Percentiles rank a stretch among this genome's conserved stretches.
Evolutionary conservation across 1,140 invertebrate species (phyloP).

Genomic region (Holotrichia oblita): DNA sequence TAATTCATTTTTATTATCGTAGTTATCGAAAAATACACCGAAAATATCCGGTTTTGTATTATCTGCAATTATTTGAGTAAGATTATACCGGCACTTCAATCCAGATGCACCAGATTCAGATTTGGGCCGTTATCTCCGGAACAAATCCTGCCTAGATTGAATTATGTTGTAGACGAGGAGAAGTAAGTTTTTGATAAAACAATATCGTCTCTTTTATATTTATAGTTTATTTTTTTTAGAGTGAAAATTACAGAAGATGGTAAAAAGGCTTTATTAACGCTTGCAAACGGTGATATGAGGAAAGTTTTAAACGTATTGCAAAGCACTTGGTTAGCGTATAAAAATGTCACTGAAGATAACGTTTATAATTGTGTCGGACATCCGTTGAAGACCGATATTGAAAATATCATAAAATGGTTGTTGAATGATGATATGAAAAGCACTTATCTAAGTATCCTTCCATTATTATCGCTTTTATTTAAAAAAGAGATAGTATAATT

Average conservation of each 20-base stretch:
- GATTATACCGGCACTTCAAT: slow-evolving; percentile 98
- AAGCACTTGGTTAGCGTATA: slow-evolving; percentile 83
- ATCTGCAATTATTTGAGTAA: slow-evolving; percentile 99
- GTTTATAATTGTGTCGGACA: slow-evolving; percentile 98
- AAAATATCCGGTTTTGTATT: slow-evolving; percentile 97
- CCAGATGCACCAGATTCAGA: slow-evolving; percentile 95
- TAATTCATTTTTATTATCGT: slow-evolving; percentile 48
- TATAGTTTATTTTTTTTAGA: slow-evolving; percentile 63
- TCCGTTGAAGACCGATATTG: slow-evolving; percentile 90
- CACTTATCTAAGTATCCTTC: slow-evolving; percentile 81
- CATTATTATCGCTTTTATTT: slow-evolving; percentile 12
- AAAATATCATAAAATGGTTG: slow-evolving; percentile 88
- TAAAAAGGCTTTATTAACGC: slow-evolving; percentile 86
- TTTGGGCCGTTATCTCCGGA: slow-evolving; percentile 89
- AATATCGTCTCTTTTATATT: neutral
- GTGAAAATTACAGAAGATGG: slow-evolving; percentile 90
- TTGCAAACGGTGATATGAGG: slow-evolving; percentile 98
- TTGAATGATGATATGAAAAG: slow-evolving; percentile 85
- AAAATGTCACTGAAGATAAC: slow-evolving; percentile 87
- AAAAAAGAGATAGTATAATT: slow-evolving; percentile 14
- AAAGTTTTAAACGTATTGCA: slow-evolving; percentile 96
- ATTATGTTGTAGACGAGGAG: slow-evolving; percentile 87
- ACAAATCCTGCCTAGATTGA: slow-evolving; percentile 91
- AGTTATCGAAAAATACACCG: slow-evolving; percentile 98
- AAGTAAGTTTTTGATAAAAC: slow-evolving; percentile 67